Percentiles rank a stretch among this genome's conserved stretches.
phyloP scores from a whole-genome alignment of 2,888 invertebrate genomes.

The Orthosia cruda region DNA sequence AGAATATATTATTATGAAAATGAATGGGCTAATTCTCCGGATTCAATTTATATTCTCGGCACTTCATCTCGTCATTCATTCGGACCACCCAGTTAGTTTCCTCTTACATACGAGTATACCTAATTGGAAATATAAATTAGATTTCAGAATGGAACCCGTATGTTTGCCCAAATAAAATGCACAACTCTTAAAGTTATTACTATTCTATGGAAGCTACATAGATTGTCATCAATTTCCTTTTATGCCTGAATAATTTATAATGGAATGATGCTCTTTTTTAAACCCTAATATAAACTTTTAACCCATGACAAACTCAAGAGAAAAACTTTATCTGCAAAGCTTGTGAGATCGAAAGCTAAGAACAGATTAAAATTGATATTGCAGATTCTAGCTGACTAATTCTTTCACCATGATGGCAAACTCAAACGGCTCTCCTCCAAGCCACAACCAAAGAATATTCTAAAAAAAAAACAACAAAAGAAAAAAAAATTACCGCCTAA shows the following conservation, averaged over 20 bases:
- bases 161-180: too few species aligned
- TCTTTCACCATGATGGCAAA: too few species aligned
- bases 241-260: neutral
- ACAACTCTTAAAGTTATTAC: neutral
- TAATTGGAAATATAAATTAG: neutral
- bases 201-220: neutral
- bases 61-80: slow-evolving; percentile 12
- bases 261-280: neutral
- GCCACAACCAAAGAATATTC: too few species aligned
- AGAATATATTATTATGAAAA: slow-evolving; percentile 30
- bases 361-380: neutral
- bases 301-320: neutral
- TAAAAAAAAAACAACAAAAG: too few species aligned
- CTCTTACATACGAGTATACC: neutral
- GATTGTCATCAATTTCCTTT: too few species aligned
- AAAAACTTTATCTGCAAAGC: neutral
- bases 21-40: slow-evolving; percentile 10
- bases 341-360: neutral
- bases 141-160: neutral
- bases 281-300: too few species aligned
- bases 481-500: slow-evolving; percentile 76
- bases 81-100: slow-evolving; percentile 12
- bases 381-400: too few species aligned
- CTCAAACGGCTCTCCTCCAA: too few species aligned
- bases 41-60: slow-evolving; percentile 9